A percentile compares a stretch with the other conserved stretches of the same genome.
These are phyloP conservation scores for Glaucomys volans DNA, from an alignment of 2,113 vertebrate species.

Conservation along the genomic window DNA sequence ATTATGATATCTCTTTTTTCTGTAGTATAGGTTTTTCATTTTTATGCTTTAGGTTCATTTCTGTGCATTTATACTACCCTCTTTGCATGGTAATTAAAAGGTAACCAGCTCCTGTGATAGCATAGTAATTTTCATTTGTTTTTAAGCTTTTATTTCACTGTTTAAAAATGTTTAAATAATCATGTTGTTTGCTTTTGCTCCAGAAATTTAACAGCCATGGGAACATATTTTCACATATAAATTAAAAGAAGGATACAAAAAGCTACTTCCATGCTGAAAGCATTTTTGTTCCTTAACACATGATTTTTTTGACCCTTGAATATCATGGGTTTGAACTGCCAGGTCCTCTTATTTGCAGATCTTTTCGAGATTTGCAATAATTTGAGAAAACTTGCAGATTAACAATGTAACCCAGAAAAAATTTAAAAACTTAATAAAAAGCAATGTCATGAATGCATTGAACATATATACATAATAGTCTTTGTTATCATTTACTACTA, in stretches of 20 bases:
- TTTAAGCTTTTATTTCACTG: neutral
- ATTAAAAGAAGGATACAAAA: neutral
- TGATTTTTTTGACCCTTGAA: neutral
- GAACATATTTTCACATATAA: neutral
- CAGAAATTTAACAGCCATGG: neutral
- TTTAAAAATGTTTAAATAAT: slow-evolving; percentile 36
- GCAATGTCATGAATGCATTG: neutral
- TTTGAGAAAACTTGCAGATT: neutral
- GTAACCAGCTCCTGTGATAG: slow-evolving; percentile 2
- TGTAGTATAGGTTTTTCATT: neutral
- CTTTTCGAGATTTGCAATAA: neutral
- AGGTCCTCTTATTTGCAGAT: neutral
- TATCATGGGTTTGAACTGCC: neutral
- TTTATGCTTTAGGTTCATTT: neutral
- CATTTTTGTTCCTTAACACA: neutral
- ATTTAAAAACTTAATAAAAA: neutral
- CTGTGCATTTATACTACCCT: neutral
- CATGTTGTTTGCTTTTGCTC: neutral
- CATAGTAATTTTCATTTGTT: slow-evolving; percentile 19
- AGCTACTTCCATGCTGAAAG: neutral
- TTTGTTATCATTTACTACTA: neutral
- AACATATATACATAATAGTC: neutral
- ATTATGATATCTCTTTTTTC: neutral
- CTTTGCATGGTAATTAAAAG: neutral
- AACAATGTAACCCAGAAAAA: neutral